Evolutionary conservation across 2,888 invertebrate genomes (phyloP).

Genomic region (Andrena fulva): DNA sequence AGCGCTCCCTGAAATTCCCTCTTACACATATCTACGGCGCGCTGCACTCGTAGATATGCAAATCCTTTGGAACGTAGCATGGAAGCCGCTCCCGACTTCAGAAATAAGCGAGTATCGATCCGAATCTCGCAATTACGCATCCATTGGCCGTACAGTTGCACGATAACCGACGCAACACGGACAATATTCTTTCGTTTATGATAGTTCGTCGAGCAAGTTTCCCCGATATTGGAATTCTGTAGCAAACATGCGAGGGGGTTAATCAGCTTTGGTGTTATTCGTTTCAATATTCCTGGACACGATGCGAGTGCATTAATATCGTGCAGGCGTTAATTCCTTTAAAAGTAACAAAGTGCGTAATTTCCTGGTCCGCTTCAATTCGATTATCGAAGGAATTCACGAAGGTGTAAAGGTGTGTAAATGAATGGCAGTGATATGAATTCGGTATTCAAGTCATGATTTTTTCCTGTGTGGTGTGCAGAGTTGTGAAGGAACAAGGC

Average conservation of each 20-base stretch:
- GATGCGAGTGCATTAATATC: too few species aligned
- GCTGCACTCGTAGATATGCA: slow-evolving; percentile 58
- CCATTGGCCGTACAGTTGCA: slow-evolving; percentile 5
- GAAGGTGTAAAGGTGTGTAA: neutral
- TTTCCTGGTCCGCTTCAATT: too few species aligned
- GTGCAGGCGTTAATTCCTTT: too few species aligned
- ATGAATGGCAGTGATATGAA: neutral
- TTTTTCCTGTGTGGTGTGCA: neutral
- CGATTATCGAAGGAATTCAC: too few species aligned
- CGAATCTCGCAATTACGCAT: slow-evolving; percentile 34
- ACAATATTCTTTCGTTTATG: neutral
- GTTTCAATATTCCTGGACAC: too few species aligned
- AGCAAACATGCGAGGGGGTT: too few species aligned
- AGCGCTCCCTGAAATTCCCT: neutral
- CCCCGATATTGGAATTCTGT: neutral
- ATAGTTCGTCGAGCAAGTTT: neutral
- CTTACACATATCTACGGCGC: slow-evolving; percentile 32
- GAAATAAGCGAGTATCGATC: slow-evolving; percentile 39
- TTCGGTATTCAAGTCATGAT: neutral
- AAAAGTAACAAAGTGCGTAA: too few species aligned
- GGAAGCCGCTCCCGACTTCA: slow-evolving; percentile 21
- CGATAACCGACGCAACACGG: slow-evolving; percentile 21
- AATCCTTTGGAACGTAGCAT: slow-evolving; percentile 45
- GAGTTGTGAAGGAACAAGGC: too few species aligned
- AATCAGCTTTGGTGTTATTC: too few species aligned